Base-by-base conservation (phyloP, 2,797 vertebrate genomes). In the Otus scops region DNA sequence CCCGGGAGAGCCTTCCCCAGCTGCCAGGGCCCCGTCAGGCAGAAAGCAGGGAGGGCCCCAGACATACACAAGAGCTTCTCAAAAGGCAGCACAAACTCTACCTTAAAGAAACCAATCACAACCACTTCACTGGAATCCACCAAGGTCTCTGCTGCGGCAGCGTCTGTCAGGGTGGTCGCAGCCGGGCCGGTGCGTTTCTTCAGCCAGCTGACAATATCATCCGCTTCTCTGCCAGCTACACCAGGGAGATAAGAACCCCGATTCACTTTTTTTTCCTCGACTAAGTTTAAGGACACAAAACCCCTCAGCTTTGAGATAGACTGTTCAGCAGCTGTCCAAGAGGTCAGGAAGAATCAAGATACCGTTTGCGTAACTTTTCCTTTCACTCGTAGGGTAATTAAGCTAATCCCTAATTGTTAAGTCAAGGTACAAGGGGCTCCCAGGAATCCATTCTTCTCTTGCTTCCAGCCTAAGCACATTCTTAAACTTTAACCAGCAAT, bases 31-130 rank as follows among this genome's bases (percentile, higher is more conserved):
- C 71, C 61, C 43, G 3, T 1, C 3, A 30, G 36, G 53, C 39
- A 56, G 51, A 30, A 26, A 34, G 24, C 51, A 63, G 38, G 32
- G 41, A 64, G 54, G 26, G 61, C 24, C 22, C n/a, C 3, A 6
- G 13, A 34, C 27, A 32, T 2, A 12, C 10, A 5, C 15, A 43
- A 10, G 12, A 56, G 27, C 6, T 7, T 34, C 39, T 38, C 23
- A 22, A 34, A 27, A 0, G 1, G 45, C 60, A 82, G 57, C 56
- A 70, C 32, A 47, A 56, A 54, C 84, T 20, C 32, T 97, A 99
- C 99, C 99, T 99, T 99, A 90, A 99, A 99, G 98, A 99, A 99
- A 8, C 99, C 99, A 23, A 99, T 98, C 95, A 99, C 98, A 0
- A 97, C 98, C 85, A 99, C 99, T 67, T 99, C 99, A 6, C 95